Evolutionary conservation across 2,797 vertebrate species (phyloP), one percentile per base, ranked within the genome.

Genomic region (Zenarchopterus dispar): DNA sequence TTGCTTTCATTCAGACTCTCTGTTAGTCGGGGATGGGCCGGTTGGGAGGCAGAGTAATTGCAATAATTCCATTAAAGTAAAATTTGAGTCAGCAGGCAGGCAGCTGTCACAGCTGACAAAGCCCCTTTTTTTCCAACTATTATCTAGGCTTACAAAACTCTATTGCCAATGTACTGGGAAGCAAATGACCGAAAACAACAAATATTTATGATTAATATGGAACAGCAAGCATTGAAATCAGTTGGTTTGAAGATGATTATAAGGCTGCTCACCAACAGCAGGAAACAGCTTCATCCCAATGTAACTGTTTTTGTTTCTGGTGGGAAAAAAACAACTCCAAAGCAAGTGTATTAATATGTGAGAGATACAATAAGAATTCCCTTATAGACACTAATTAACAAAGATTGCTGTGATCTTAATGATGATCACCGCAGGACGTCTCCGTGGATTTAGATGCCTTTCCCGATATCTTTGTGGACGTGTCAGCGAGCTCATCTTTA

Each of bases 41-140:
- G 65, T 54, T 58, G 79, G 78, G 72, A 85, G 67, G 73, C 72
- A n/a, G 56, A 72, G 81, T 87, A 87, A 91, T 88, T 88, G 84
- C 57, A 82, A 85, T 89, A 88, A 90, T 90, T 89, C 78, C 70
- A 90, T 89, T 90, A 82, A 70, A 84, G 77, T 82, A 73, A 75
- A 77, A 83, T 84, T 73, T 76, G 77, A 87, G 78, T 86, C 75
- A 77, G 70, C 82, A 80, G 77, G 72, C 75, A 80, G 71, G 58
- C 75, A 70, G 77, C 65, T 77, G 54, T 68, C 73, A 70, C 72
- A 64, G 67, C 67, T 66, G 63, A 52, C 61, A 33, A 10, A 3
- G 13, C 46, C 19, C 23, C 15, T 31, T 55, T 23, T 52, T 31
- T 48, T 36, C 15, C 46, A 60, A 56, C 52, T 50, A 61, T 47